Conservation (phyloP, 2,888 invertebrate species). For the Macroteleia sp. region DNA sequence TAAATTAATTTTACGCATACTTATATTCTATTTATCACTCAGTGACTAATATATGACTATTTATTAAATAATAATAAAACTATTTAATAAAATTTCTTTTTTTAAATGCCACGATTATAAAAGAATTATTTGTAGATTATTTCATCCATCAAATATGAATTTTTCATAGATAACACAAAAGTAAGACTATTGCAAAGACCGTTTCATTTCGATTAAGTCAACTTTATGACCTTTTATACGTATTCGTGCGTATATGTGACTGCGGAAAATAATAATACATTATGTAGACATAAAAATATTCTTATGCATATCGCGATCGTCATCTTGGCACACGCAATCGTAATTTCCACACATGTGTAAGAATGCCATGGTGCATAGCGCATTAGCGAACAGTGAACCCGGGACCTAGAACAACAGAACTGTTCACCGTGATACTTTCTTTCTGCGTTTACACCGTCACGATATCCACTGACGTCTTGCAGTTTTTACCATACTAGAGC, state of each 20-base stretch:
- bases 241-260: too few relatives aligned
- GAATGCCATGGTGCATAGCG: constrained; percentile 45
- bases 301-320: constrained; percentile 60
- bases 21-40: too few relatives aligned
- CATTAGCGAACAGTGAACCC: constrained; percentile 66
- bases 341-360: constrained; percentile 56
- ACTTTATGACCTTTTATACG: constrained; percentile 22
- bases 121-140: too few relatives aligned
- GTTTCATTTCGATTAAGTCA: constrained; percentile 29
- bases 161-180: too few relatives aligned
- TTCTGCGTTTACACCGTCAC: constrained; percentile 67
- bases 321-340: constrained; percentile 62
- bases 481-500: constrained; percentile 52
- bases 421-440: constrained; percentile 77
- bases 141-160: too few relatives aligned
- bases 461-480: constrained; percentile 61
- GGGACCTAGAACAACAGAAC: constrained; percentile 77
- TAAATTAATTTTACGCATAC: too few relatives aligned
- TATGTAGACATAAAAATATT: constrained; percentile 54
- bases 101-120: too few relatives aligned
- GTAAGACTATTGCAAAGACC: not conserved
- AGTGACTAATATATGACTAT: too few relatives aligned
- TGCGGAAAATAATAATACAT: constrained; percentile 45
- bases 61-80: too few relatives aligned
- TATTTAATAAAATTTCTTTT: too few relatives aligned